These are phyloP conservation scores for Cepaea hortensis DNA, from an alignment of 2,888 invertebrate genomes.

Conservation along the genomic window DNA sequence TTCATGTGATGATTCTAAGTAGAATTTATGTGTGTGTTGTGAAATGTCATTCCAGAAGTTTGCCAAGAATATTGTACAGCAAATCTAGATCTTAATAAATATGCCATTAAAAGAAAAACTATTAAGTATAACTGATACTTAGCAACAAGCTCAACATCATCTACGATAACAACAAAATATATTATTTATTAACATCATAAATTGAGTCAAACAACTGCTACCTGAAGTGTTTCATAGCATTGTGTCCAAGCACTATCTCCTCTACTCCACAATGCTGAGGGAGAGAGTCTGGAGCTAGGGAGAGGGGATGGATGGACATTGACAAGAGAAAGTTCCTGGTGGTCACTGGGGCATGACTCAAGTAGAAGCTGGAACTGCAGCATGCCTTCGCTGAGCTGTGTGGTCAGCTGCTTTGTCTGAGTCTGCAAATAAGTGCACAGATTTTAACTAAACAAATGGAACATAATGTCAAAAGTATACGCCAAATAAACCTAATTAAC, in stretches of 20 bases:
- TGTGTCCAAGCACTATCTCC: conserved; percentile 59
- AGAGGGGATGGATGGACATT: conserved; percentile 54
- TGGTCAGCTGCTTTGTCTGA: conserved; percentile 30
- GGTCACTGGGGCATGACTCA: conserved; percentile 80
- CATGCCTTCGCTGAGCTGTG: conserved; percentile 77
- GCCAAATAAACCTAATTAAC: no score
- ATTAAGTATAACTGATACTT: no score
- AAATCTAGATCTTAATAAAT: no score
- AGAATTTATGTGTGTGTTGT: no score
- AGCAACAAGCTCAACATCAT: no score
- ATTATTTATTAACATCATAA: neutral
- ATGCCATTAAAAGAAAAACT: no score
- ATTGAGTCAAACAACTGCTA: conserved; percentile 19
- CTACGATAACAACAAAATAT: no score
- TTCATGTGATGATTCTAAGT: no score
- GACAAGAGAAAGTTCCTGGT: conserved; percentile 17
- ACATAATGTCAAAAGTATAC: no score
- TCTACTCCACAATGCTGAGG: conserved; percentile 58
- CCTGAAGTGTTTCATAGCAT: conserved; percentile 51
- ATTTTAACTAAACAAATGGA: no score
- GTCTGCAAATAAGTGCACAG: conserved; percentile 10
- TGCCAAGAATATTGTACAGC: no score
- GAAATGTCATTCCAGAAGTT: no score
- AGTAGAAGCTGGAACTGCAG: conserved; percentile 84
- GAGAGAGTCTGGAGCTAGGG: conserved; percentile 54